Base-by-base conservation (phyloP, 37 sponge, comb jelly and placozoan genomes). In the Aphrocallistes beatrix region DNA sequence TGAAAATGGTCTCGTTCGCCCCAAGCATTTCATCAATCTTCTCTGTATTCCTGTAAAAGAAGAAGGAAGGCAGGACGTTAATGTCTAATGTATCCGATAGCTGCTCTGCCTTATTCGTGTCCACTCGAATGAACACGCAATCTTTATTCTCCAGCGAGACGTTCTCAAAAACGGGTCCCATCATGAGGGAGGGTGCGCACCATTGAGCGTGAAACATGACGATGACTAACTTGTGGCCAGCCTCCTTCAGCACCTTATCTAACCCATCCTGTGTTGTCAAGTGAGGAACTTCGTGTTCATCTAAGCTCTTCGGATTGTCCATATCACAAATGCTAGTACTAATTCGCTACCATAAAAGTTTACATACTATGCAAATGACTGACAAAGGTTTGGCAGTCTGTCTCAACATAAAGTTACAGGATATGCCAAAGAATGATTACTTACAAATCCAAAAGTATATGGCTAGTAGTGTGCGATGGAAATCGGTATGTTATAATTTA, bases 171-270 rank as follows among this genome's bases (percentile, higher is more conserved):
- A 60, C 8, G 3, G 75, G 75, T 60, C 3, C 75, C 10, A 60
- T 60, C 28, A 19, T 25, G n/a, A 60, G 17, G 21, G 75, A 60
- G 25, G 75, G 75, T 1, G 28, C 75, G n/a, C 75, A 60, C 75
- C 75, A 60, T 19, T 60, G 75, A 60, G 75, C 75, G 75, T 60
- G n/a, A 30, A 60, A 60, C 75, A 60, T 60, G 32, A 60, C 28
- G 8, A 60, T 28, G 21, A 60, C 75, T 6, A 60, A 30, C 34
- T 60, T 60, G 34, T 60, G 28, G 6, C 21, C 75, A 19, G 75
- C 25, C n/a, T 60, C 75, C 8, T 60, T 60, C 34, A 60, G n/a
- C 6, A 25, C 6, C n/a, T 3, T 60, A 30, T 60, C 75, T 6
- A 60, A 28, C n/a, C n/a, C 75, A 25, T 60, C 75, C 34, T 60